These are phyloP conservation scores for Neomicropteryx cornuta DNA, from an alignment of 1,140 invertebrate genomes.

Conservation along the genomic window DNA sequence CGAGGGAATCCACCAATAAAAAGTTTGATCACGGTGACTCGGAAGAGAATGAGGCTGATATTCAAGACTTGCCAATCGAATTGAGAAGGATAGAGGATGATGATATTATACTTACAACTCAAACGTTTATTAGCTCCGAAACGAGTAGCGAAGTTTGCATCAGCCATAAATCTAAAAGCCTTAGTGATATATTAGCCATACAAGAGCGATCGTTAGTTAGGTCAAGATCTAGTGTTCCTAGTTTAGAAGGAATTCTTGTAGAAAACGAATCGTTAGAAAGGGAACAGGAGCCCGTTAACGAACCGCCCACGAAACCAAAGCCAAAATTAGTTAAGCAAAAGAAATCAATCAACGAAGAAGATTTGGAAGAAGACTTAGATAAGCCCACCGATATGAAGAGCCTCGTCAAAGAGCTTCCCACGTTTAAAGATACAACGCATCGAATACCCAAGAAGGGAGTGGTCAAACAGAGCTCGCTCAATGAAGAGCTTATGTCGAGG, in stretches of 20 bases:
- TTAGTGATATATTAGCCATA: constrained; percentile 66
- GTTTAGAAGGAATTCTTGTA: constrained; percentile 38
- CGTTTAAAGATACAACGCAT: constrained; percentile 41
- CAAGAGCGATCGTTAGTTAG: constrained; percentile 56
- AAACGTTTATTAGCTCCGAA: constrained; percentile 39
- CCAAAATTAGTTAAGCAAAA: constrained; percentile 71
- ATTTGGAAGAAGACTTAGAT: constrained; percentile 50
- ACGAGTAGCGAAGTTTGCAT: constrained; percentile 34
- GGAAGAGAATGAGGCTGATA: constrained; percentile 46
- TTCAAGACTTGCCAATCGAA: constrained; percentile 78
- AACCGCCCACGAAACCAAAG: constrained; percentile 44
- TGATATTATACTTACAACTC: constrained; percentile 35
- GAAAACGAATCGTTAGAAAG: constrained; percentile 21
- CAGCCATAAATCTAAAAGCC: constrained; percentile 65
- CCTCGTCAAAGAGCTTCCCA: constrained; percentile 46
- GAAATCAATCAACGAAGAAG: constrained; percentile 61
- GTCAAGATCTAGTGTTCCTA: constrained; percentile 63
- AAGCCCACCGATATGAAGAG: constrained; percentile 53
- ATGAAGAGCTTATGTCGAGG: constrained; percentile 78
- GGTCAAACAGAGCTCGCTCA: constrained; percentile 77
- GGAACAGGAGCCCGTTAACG: constrained; percentile 18
- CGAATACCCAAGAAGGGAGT: constrained; percentile 43
- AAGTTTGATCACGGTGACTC: constrained; percentile 41
- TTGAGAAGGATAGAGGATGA: constrained; percentile 73
- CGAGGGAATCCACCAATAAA: constrained; percentile 39